Evolutionary conservation across 2,888 invertebrate species (phyloP), one percentile per base, ranked within the genome.

Genomic region (Pycnomerus fuliginosus): DNA sequence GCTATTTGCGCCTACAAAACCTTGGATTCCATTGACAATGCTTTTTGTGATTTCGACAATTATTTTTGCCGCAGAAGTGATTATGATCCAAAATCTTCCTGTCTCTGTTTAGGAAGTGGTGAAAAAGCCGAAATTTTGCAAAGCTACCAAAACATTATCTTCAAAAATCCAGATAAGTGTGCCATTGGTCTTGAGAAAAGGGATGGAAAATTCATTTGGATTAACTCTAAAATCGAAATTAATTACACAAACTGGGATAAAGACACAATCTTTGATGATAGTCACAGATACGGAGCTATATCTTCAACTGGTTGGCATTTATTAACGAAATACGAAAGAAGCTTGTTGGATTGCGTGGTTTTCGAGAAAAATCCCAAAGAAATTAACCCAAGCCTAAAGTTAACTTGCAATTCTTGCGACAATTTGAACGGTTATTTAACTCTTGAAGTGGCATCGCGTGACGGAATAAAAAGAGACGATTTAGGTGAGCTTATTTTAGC

Each of bases 121-220:
- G 28, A 43, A 16, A 5, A 27, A n/a, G 61, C 53, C 2, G 61
- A 62, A 17, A 57, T 64, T 32, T 14, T 52, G 8, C 8, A 51
- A 12, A 50, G 56, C 1, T 60, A 62, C 29, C 64, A 64, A 35
- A 64, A 62, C 30, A 43, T 55, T 3, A 23, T 62, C 3, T 59
- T 52, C 24, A 8, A 27, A 8, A 24, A 38, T 4, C 30, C 56
- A 10, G 53, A 54, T 15, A 10, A 31, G n/a, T 64, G 64, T 30
- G 11, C 28, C 1, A 45, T 45, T 3, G 49, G 45, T 15, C 46
- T 3, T 38, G 35, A 10, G 36, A 15, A 23, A 33, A 4, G 11
- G 4, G 12, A 31, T 11, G 32, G 20, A 1, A 20, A 13, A 10
- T 51, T 50, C 27, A 54, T 63, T 3, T 50, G 46, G 50, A 14